Percentiles rank a stretch among this genome's conserved stretches.
Conservation (phyloP, 2,797 vertebrate species). For the Podargus strigoides region DNA sequence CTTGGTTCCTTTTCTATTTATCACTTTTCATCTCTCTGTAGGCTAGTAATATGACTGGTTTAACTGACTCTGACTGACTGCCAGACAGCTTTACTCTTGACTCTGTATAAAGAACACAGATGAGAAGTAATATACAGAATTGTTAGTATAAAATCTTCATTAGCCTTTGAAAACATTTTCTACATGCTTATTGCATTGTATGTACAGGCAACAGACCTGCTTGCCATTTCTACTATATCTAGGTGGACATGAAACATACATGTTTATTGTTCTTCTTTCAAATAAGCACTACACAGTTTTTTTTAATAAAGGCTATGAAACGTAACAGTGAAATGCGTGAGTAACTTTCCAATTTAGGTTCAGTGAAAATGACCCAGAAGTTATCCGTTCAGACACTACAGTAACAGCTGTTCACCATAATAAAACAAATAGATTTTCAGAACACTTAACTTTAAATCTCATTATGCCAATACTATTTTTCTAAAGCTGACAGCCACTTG, state of each 20-base stretch:
- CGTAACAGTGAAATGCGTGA: neutral
- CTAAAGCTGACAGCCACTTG: neutral
- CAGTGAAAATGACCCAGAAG: neutral
- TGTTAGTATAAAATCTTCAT: neutral
- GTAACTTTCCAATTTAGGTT: neutral
- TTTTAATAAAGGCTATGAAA: neutral
- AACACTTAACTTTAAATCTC: neutral
- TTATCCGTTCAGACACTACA: neutral
- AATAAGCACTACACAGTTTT: neutral
- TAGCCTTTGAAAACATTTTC: neutral
- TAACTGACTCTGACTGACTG: neutral
- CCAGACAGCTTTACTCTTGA: constrained; percentile 27
- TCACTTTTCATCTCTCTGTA: neutral
- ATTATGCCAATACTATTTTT: neutral
- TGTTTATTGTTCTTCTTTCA: neutral
- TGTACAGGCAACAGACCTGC: neutral
- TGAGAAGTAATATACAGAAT: neutral
- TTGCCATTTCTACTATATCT: neutral
- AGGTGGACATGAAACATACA: neutral
- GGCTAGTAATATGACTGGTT: neutral
- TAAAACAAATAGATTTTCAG: neutral
- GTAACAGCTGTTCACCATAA: neutral
- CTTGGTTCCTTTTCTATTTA: neutral
- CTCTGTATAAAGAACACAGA: neutral
- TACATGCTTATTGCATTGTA: neutral